Conservation (phyloP, 2,113 vertebrate species). For the Ptyas mucosa region DNA sequence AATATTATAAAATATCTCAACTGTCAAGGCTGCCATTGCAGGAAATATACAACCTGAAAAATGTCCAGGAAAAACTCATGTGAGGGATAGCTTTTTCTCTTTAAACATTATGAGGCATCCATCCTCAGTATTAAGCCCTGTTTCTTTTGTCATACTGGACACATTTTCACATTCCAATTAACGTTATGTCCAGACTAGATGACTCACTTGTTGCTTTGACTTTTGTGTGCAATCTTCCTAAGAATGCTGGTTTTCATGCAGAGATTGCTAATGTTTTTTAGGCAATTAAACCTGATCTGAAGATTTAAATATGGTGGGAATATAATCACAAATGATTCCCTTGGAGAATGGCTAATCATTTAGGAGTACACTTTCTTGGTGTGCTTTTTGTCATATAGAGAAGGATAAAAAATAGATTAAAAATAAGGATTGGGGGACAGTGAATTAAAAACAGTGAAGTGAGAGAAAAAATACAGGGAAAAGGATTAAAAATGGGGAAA, state of each 20-base stretch:
- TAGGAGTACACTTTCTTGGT: background rate
- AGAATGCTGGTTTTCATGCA: background rate
- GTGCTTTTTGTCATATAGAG: background rate
- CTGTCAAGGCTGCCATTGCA: constrained; percentile 40
- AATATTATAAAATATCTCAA: constrained; percentile 41
- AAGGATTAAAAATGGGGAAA: background rate
- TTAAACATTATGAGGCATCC: constrained; percentile 36
- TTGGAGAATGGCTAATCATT: background rate
- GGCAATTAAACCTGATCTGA: background rate
- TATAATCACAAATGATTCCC: background rate
- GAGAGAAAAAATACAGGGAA: background rate
- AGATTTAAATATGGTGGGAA: background rate
- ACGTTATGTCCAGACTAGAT: background rate
- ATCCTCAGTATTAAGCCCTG: constrained; percentile 6
- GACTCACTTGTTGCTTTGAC: background rate
- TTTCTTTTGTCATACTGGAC: constrained; percentile 33
- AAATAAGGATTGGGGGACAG: background rate
- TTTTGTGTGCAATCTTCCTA: background rate
- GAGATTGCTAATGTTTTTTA: background rate
- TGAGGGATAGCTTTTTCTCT: constrained; percentile 22
- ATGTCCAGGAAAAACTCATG: constrained; percentile 38
- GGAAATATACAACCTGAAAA: constrained; percentile 28
- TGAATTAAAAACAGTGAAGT: background rate
- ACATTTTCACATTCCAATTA: constrained; percentile 2
- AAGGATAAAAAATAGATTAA: background rate